Evolutionary conservation across 2,113 vertebrate species (phyloP).

Genomic region (Cinclus cinclus): DNA sequence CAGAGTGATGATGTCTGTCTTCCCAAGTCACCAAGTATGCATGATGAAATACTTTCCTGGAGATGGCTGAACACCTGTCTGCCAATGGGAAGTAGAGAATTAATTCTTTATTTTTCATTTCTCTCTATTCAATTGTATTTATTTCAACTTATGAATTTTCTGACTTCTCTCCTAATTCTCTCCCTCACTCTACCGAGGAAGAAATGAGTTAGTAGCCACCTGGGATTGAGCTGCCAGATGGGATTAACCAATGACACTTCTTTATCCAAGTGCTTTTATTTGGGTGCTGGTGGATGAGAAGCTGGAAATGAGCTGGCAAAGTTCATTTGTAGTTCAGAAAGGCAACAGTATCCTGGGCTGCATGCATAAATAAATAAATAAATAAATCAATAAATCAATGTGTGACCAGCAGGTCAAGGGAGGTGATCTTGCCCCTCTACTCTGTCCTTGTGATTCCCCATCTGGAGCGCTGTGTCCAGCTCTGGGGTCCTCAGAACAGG

Average conservation of each 20-base stretch:
- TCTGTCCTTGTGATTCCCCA: neutral
- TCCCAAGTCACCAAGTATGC: neutral
- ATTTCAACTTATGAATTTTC: neutral
- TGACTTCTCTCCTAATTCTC: neutral
- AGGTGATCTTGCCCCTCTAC: neutral
- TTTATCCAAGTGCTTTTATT: neutral
- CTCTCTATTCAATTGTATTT: neutral
- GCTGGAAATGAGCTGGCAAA: neutral
- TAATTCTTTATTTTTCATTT: neutral
- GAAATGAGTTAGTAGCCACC: fast-evolving
- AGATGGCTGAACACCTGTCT: neutral
- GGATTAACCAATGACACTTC: neutral
- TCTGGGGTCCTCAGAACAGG: neutral
- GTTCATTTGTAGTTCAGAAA: neutral
- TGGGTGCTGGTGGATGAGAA: neutral
- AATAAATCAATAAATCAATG: too few relatives aligned
- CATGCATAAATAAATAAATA: neutral
- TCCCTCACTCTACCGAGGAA: neutral
- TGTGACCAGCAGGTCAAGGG: neutral
- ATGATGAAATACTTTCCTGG: neutral
- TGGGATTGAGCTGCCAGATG: neutral
- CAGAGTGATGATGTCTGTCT: neutral
- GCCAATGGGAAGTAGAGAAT: neutral
- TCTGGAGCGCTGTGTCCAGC: neutral
- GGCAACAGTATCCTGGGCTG: neutral